Conservation (phyloP, 2,113 vertebrate genomes). For the Vimba vimba region DNA sequence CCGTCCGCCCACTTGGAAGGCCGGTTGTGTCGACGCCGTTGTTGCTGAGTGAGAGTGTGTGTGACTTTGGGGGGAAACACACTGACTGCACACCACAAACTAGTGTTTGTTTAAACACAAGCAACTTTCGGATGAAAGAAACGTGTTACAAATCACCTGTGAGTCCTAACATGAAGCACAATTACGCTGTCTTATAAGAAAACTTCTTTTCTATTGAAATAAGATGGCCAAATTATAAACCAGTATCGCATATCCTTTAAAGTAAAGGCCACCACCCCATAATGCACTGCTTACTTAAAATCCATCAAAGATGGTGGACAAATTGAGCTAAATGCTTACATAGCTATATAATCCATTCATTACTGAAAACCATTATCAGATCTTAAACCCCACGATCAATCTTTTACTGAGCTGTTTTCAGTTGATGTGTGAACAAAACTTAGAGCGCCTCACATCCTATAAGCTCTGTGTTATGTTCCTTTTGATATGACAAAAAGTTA, state of each 20-base stretch:
- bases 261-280: too few species aligned
- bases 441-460: background rate
- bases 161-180: background rate
- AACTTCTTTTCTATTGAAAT: too few species aligned
- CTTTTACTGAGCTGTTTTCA: background rate
- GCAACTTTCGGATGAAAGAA: background rate
- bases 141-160: background rate
- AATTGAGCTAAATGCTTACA: too few species aligned
- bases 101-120: background rate
- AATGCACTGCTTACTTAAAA: too few species aligned
- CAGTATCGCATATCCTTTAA: too few species aligned
- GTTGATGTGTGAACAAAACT: background rate
- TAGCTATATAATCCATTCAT: too few species aligned
- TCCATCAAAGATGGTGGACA: too few species aligned
- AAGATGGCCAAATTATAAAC: too few species aligned
- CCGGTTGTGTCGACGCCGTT: background rate
- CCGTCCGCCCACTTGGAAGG: background rate
- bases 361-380: background rate
- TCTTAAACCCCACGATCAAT: background rate
- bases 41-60: slow-evolving; percentile 12
- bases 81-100: background rate
- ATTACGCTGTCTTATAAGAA: too few species aligned
- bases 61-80: background rate
- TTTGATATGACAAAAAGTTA: too few species aligned
- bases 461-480: too few species aligned